phyloP scores from a whole-genome alignment of 2,113 vertebrate species.

The Paramormyrops kingsleyae region DNA sequence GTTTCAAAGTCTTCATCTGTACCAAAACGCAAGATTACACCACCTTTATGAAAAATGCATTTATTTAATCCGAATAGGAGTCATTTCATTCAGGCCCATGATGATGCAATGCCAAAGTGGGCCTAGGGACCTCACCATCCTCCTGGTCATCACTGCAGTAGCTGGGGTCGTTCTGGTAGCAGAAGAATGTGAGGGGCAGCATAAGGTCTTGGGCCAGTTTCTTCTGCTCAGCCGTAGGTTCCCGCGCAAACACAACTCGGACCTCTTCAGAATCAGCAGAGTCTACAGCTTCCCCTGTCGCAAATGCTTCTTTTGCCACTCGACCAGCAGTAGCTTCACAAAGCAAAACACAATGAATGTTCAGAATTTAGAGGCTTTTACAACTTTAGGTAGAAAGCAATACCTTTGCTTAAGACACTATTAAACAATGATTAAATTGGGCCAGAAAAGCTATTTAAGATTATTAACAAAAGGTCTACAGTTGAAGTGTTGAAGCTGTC shows the following conservation, averaged over 20 bases:
- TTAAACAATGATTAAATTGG: not conserved
- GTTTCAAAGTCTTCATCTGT: slow-evolving; percentile 90
- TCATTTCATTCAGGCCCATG: not conserved
- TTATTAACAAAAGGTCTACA: not conserved
- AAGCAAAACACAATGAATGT: slow-evolving; percentile 14
- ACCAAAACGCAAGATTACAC: not conserved
- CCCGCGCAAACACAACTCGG: slow-evolving; percentile 73
- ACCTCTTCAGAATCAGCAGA: slow-evolving; percentile 61
- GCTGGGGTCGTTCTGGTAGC: slow-evolving; percentile 83
- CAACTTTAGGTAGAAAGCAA: not conserved
- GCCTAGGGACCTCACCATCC: slow-evolving; percentile 69
- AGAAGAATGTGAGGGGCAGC: slow-evolving; percentile 88
- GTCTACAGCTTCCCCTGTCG: not conserved
- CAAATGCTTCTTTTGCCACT: slow-evolving; percentile 8
- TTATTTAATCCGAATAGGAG: not conserved
- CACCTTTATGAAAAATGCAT: not conserved
- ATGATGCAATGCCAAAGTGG: not conserved
- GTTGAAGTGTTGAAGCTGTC: not conserved
- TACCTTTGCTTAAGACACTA: not conserved
- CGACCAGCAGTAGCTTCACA: slow-evolving; percentile 32
- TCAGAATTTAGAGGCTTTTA: not conserved
- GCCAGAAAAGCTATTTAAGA: not conserved
- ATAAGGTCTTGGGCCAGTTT: slow-evolving; percentile 71
- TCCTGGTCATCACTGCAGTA: slow-evolving; percentile 76
- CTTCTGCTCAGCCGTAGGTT: slow-evolving; percentile 78